Evolutionary conservation across 2,797 vertebrate species (phyloP).

Genomic region (Chelon auratus): DNA sequence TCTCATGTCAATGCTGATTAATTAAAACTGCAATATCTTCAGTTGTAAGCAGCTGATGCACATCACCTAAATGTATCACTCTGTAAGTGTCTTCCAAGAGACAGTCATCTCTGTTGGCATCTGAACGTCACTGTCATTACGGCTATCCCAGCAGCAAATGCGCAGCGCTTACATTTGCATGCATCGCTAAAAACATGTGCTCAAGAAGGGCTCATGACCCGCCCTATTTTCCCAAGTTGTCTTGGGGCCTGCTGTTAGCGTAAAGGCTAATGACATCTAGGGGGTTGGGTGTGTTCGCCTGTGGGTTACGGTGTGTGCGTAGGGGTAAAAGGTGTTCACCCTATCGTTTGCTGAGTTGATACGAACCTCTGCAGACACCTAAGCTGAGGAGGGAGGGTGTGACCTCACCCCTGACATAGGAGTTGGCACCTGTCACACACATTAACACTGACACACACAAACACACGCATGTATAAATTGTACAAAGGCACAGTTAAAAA

Average conservation of each 20-base stretch:
- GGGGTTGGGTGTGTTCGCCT: slow-evolving; percentile 83
- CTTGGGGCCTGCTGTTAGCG: slow-evolving; percentile 85
- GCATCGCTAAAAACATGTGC: slow-evolving; percentile 87
- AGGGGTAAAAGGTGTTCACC: slow-evolving; percentile 82
- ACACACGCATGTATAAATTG: slow-evolving; percentile 23
- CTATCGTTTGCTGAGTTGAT: slow-evolving; percentile 89
- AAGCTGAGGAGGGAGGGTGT: slow-evolving; percentile 67
- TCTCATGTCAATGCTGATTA: slow-evolving; percentile 40
- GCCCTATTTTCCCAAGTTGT: slow-evolving; percentile 76
- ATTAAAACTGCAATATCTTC: slow-evolving; percentile 45
- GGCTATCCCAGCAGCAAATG: slow-evolving; percentile 85
- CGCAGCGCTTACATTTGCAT: slow-evolving; percentile 88
- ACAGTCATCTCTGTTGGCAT: slow-evolving; percentile 1
- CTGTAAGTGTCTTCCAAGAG: slow-evolving; percentile 22
- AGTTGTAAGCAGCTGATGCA: slow-evolving; percentile 40
- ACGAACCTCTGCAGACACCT: slow-evolving; percentile 91
- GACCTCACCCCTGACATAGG: slow-evolving; percentile 82
- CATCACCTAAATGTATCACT: slow-evolving; percentile 23
- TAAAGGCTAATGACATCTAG: slow-evolving; percentile 91
- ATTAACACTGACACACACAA: slow-evolving; percentile 56
- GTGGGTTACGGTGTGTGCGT: slow-evolving; percentile 41
- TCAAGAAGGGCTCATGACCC: slow-evolving; percentile 74
- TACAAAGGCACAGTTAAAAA: slow-evolving; percentile 44
- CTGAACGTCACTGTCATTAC: slow-evolving; percentile 35
- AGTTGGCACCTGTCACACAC: slow-evolving; percentile 71